Evolutionary conservation across 1,140 invertebrate species (phyloP).

Genomic region (Paralvinella palmiformis): DNA sequence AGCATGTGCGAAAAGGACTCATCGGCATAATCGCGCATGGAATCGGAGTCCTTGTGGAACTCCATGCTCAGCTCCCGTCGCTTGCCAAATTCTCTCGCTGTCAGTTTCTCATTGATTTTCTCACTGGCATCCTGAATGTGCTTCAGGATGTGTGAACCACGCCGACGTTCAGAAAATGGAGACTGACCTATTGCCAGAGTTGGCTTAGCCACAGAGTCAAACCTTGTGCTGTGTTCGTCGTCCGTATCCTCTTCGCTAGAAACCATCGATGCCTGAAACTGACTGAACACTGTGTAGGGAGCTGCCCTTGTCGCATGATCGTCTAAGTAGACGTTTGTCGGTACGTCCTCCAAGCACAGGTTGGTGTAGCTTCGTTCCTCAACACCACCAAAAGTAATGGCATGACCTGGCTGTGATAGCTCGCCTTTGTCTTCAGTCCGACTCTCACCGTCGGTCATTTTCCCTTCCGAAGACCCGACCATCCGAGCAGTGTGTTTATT

Average conservation of each 20-base stretch:
- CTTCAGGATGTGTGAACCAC: constrained; percentile 8
- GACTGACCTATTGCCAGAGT: constrained; percentile 2
- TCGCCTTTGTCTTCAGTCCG: constrained; percentile 6
- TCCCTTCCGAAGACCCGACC: too few relatives aligned
- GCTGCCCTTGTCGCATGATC: constrained; percentile 45
- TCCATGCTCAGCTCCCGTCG: constrained; percentile 6
- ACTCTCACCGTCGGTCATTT: too few relatives aligned
- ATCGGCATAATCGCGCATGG: background rate
- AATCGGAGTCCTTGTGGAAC: background rate
- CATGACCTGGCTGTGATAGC: too few relatives aligned
- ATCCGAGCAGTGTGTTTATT: too few relatives aligned
- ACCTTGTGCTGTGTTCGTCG: constrained; percentile 9
- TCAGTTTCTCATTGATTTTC: constrained; percentile 13
- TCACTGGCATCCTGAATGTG: constrained; percentile 17
- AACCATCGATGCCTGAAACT: constrained; percentile 41
- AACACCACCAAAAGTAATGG: too few relatives aligned
- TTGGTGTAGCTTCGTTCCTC: constrained; percentile 35
- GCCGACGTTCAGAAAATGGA: constrained; percentile 8
- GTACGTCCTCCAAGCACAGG: constrained; percentile 26
- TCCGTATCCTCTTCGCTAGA: constrained; percentile 37
- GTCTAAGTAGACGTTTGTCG: constrained; percentile 28
- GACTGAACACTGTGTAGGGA: constrained; percentile 47
- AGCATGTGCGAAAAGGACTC: background rate
- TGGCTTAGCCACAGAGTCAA: background rate
- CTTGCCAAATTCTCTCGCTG: constrained; percentile 10